Conservation (phyloP, 2,888 invertebrate genomes). For the Lamellibrachia satsuma region DNA sequence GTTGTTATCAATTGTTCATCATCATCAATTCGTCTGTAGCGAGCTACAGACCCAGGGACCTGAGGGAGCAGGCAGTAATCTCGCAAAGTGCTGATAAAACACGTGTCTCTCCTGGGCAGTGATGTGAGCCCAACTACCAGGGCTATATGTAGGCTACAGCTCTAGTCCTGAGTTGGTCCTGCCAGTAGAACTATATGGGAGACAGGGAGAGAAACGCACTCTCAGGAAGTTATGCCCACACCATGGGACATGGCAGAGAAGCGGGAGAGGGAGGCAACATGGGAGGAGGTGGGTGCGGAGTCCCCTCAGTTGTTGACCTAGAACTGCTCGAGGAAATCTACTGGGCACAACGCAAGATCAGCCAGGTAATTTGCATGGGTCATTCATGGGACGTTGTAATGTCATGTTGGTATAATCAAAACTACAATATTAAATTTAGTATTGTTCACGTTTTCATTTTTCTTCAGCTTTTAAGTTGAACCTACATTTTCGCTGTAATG, state of each 20-base stretch:
- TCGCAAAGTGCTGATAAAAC: constrained; percentile 10
- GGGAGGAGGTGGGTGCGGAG: not conserved
- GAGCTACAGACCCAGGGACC: not conserved
- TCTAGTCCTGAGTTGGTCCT: not conserved
- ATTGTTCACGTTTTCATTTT: too few species aligned
- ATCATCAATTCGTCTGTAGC: not conserved
- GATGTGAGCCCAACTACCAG: not conserved
- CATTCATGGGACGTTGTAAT: not conserved
- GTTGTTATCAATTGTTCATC: not conserved
- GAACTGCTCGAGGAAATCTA: constrained; percentile 33
- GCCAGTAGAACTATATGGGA: not conserved
- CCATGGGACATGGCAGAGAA: not conserved
- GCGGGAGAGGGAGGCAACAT: not conserved
- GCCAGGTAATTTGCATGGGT: constrained; percentile 21
- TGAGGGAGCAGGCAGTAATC: not conserved
- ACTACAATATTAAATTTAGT: not conserved
- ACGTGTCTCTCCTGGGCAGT: not conserved
- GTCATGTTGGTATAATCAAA: not conserved
- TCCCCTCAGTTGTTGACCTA: constrained; percentile 13
- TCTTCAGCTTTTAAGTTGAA: not conserved
- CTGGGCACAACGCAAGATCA: constrained; percentile 28
- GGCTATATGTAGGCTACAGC: not conserved
- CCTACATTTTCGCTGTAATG: not conserved
- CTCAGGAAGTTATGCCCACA: not conserved
- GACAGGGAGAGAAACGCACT: not conserved